These are phyloP conservation scores for Catocala nupta DNA, from an alignment of 2,888 invertebrate genomes.

Conservation along the genomic window DNA sequence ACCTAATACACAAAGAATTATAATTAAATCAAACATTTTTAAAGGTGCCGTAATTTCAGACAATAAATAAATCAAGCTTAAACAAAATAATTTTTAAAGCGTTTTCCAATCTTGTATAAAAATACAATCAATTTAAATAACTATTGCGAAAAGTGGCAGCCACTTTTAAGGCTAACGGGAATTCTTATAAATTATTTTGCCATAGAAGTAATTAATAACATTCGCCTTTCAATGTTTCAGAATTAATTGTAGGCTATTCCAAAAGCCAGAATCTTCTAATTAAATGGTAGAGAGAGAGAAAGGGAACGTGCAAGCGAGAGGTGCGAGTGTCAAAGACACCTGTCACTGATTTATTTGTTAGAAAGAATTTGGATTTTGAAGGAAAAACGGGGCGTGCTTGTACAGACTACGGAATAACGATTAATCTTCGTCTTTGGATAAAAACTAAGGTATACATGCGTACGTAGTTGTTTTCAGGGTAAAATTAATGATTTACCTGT, in stretches of 20 bases:
- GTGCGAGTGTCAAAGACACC: conserved; percentile 64
- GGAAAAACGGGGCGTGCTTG: conserved; percentile 51
- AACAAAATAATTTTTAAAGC: neutral
- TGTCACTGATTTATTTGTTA: conserved; percentile 73
- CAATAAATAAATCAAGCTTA: neutral
- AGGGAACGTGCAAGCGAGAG: conserved; percentile 37
- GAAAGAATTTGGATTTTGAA: conserved; percentile 67
- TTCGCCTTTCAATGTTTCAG: conserved; percentile 50
- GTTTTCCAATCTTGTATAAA: neutral
- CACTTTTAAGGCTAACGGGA: conserved; percentile 13
- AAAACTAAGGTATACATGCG: conserved; percentile 21
- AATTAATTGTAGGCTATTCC: conserved; percentile 53
- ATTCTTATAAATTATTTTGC: conserved; percentile 42
- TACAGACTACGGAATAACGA: conserved; percentile 38
- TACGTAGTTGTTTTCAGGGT: conserved; percentile 20
- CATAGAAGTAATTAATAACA: conserved; percentile 40
- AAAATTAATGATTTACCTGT: conserved; percentile 29
- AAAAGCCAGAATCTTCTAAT: conserved; percentile 52
- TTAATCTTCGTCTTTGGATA: conserved; percentile 39
- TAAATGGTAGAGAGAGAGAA: conserved; percentile 46
- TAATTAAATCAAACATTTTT: too few species aligned
- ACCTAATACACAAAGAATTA: too few species aligned
- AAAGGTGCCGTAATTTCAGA: too few species aligned
- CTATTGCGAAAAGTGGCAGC: conserved; percentile 35
- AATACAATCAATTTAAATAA: conserved; percentile 34